Percentiles rank a stretch among this genome's conserved stretches.
Conservation (phyloP, 2,888 invertebrate genomes). For the Calameuta pallipes region DNA sequence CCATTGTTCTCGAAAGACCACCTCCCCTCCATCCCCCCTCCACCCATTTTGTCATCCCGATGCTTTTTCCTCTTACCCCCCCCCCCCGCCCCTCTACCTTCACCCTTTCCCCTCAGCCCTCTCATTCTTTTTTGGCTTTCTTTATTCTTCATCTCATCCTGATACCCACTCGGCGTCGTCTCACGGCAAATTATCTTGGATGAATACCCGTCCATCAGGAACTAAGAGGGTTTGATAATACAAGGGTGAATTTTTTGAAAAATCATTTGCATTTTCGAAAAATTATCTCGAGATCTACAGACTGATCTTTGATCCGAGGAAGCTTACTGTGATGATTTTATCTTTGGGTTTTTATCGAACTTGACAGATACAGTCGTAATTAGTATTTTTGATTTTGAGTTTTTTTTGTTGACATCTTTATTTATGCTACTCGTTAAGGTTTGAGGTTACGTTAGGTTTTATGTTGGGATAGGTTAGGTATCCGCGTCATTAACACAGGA, state of each 20-base stretch:
- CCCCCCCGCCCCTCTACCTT: neutral
- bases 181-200: neutral
- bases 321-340: too few species aligned
- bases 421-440: neutral
- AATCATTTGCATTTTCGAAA: neutral
- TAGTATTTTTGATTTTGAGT: neutral
- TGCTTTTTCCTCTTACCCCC: neutral
- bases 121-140: neutral
- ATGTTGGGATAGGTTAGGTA: neutral
- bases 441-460: neutral
- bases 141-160: neutral
- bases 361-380: neutral
- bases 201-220: neutral
- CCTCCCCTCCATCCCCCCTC: neutral
- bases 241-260: neutral
- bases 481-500: neutral
- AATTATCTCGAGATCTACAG: too few species aligned
- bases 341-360: neutral
- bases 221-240: neutral
- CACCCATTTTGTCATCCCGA: neutral
- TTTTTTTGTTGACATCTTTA: neutral
- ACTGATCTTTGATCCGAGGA: too few species aligned
- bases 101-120: neutral
- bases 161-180: neutral
- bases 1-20: constrained; percentile 2